A percentile compares a stretch with the other conserved stretches of the same genome.
phyloP scores from a whole-genome alignment of 1,140 invertebrate genomes.

The Drosophila navojoa region DNA sequence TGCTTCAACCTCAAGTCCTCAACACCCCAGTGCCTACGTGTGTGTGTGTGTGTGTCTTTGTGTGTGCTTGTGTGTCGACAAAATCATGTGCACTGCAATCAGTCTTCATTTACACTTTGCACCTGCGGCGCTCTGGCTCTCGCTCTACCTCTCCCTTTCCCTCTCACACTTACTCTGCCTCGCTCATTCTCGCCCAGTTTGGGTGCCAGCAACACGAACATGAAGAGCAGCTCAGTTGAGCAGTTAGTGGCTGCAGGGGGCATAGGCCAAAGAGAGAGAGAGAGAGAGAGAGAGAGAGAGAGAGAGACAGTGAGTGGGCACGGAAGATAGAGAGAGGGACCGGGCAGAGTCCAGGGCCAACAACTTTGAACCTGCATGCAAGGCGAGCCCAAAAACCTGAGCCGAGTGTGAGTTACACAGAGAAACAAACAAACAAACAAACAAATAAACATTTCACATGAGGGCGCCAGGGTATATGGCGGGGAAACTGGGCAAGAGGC shows the following conservation, averaged over 20 bases:
- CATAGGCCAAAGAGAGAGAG: conserved; percentile 2
- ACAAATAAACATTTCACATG: conserved; percentile 37
- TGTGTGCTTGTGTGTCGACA: conserved; percentile 51
- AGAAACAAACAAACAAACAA: conserved; percentile 45
- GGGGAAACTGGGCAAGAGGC: background rate
- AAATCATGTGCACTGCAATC: conserved; percentile 72
- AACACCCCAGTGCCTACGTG: conserved; percentile 9
- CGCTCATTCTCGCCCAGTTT: background rate
- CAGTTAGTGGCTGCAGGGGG: conserved; percentile 30
- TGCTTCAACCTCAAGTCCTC: conserved; percentile 33
- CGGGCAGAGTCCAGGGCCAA: conserved; percentile 43
- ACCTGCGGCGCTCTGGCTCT: conserved; percentile 67
- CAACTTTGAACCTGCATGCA: conserved; percentile 73
- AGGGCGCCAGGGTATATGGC: background rate
- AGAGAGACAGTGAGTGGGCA: background rate
- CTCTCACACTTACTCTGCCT: background rate
- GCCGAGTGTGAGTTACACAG: conserved; percentile 51
- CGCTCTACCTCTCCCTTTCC: background rate
- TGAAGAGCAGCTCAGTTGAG: conserved; percentile 41
- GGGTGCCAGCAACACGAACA: conserved; percentile 58
- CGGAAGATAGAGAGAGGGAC: no score
- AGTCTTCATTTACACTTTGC: conserved; percentile 82
- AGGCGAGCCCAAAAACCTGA: conserved; percentile 37
- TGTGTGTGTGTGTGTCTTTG: conserved; percentile 20
- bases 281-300: conserved; percentile 2